Evolutionary conservation across 2,888 invertebrate genomes (phyloP).

Genomic region (Halictus quadricinctus): DNA sequence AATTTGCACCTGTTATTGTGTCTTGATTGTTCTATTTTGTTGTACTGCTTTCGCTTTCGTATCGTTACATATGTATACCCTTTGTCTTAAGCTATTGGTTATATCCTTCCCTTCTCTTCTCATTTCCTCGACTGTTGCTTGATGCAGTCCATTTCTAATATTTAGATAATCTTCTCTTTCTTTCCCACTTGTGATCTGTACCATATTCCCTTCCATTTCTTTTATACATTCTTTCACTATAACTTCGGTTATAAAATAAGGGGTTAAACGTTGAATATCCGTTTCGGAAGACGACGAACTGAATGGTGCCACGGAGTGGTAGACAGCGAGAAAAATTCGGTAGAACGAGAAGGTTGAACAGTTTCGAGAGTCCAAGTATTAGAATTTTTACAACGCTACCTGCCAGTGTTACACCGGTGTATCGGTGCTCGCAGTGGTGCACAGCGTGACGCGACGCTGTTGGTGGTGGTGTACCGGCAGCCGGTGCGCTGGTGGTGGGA

Average conservation of each 20-base stretch:
- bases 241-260: neutral
- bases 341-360: neutral
- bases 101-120: neutral
- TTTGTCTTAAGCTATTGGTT: too few species aligned
- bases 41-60: too few species aligned
- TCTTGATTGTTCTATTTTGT: too few species aligned
- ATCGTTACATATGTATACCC: too few species aligned
- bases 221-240: neutral
- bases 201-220: neutral
- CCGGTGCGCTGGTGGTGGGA: neutral
- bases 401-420: slow-evolving; percentile 26
- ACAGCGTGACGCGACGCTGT: neutral
- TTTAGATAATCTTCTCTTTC: neutral
- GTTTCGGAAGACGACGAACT: neutral
- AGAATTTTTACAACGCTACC: slow-evolving; percentile 10
- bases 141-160: neutral
- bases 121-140: neutral
- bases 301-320: neutral
- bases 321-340: neutral
- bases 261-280: neutral
- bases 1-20: too few species aligned
- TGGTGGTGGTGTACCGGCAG: slow-evolving; percentile 21
- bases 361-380: neutral
- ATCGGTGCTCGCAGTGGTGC: slow-evolving; percentile 30
- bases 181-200: neutral